Base-by-base conservation (phyloP, 2,113 vertebrate genomes). In the Anarrhichthys ocellatus region DNA sequence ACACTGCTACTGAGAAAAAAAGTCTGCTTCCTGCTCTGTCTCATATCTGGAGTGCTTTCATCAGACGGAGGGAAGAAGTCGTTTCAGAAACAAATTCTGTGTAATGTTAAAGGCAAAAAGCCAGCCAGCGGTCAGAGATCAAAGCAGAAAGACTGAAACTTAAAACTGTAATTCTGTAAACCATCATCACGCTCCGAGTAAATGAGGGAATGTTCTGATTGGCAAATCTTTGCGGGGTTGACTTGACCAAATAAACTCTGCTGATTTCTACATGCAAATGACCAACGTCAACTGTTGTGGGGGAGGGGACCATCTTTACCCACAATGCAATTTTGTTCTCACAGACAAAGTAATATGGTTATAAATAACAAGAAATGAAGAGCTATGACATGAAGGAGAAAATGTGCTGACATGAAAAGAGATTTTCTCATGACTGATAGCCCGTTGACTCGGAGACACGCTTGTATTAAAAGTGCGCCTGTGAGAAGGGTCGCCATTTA, bases 401-500 rank as follows among this genome's bases (percentile, higher is more conserved):
- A 87, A 89, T 59, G 70, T 84, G 86, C 85, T 87, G 88, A 92
- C 67, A 84, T 74, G 90, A 91, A 93, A 92, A 95, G 83, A 40
- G 32, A 81, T 96, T 95, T 93, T 95, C 32, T 81, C 56, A 90
- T 96, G 96, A 96, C 95, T 96, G 95, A 96, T 95, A 92, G 86
- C 73, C 89, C 86, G 8, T 72, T 90, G 91, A 91, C 92, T 85
- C 78, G 68, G 92, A 93, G 92, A 89, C 94, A 92, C 92, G 94
- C 92, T 94, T 94, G 91, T 95, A 96, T 95, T 93, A 96, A 94
- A 94, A 90, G 75, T 92, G 95, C 89, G 93, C 90, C 95, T 92
- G 94, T 95, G 94, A 95, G 95, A 96, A 94, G 95, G 91, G 94
- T 86, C 89, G 92, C 94, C 92, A 96, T 97, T 96, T 95, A 95